phyloP scores from a whole-genome alignment of 1,140 invertebrate genomes.

The Diuraphis noxia region DNA sequence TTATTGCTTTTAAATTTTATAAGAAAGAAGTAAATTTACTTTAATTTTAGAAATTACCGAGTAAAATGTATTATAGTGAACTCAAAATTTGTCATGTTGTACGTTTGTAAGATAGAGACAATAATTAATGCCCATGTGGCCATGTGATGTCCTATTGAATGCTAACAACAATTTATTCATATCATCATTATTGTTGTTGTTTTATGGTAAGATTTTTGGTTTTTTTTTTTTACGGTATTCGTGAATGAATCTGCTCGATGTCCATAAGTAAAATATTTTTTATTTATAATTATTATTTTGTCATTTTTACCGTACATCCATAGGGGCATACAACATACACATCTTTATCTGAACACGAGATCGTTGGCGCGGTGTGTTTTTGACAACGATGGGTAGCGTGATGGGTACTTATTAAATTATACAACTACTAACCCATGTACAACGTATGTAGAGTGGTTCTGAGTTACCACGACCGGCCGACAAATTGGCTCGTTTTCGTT shows the following conservation, averaged over 20 bases:
- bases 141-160: no score
- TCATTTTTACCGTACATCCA: neutral
- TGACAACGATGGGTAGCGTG: neutral
- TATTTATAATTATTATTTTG: neutral
- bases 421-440: neutral
- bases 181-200: neutral
- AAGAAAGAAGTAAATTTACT: no score
- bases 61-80: no score
- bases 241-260: neutral
- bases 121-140: no score
- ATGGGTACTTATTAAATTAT: neutral
- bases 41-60: no score
- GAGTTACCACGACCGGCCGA: neutral
- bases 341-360: neutral
- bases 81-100: no score
- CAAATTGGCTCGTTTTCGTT: conserved; percentile 1
- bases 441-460: neutral
- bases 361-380: neutral
- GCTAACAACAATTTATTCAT: no score
- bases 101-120: no score
- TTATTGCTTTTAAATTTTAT: no score
- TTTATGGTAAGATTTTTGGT: neutral
- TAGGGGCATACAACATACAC: neutral
- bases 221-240: neutral
- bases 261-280: neutral